A percentile compares a stretch with the other conserved stretches of the same genome.
Evolutionary conservation across 2,888 invertebrate genomes (phyloP).

Genomic region (Scaptomyza tumidula): DNA sequence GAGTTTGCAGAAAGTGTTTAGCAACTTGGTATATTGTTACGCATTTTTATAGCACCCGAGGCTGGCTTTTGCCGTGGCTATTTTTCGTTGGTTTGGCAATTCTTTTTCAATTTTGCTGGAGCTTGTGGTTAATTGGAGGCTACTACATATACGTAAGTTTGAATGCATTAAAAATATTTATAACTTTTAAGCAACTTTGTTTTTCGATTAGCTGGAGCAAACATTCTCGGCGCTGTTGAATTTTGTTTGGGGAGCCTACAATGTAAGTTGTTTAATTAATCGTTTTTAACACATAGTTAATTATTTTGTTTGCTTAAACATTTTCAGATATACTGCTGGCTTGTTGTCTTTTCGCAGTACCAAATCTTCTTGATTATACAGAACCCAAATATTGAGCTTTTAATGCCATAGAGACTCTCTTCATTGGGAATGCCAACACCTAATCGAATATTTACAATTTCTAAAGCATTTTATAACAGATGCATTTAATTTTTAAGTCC

Average conservation of each 20-base stretch:
- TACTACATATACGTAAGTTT: conserved; percentile 95
- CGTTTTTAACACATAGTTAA: neutral
- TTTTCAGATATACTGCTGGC: conserved; percentile 92
- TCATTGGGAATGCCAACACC: neutral
- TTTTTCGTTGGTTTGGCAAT: conserved; percentile 88
- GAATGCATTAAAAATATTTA: neutral
- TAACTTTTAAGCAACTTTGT: neutral
- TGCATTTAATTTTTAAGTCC: conserved; percentile 23
- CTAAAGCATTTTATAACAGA: conserved; percentile 16
- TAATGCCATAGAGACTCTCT: conserved; percentile 77
- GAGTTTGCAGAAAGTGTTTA: neutral
- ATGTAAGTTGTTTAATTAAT: conserved; percentile 85
- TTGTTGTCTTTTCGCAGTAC: conserved; percentile 94
- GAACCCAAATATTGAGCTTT: conserved; percentile 93
- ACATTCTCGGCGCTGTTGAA: conserved; percentile 91
- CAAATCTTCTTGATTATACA: conserved; percentile 92
- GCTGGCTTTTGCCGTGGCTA: conserved; percentile 93
- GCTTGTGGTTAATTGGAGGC: conserved; percentile 93
- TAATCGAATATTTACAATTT: conserved; percentile 29
- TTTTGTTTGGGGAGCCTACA: conserved; percentile 94
- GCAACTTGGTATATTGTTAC: neutral
- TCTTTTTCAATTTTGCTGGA: conserved; percentile 91
- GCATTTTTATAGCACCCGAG: conserved; percentile 87
- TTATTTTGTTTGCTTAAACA: neutral
- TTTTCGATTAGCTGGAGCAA: conserved; percentile 88